Evolutionary conservation across 2,113 vertebrate genomes (phyloP), one percentile per base, ranked within the genome.

Genomic region (Ochotona princeps): DNA sequence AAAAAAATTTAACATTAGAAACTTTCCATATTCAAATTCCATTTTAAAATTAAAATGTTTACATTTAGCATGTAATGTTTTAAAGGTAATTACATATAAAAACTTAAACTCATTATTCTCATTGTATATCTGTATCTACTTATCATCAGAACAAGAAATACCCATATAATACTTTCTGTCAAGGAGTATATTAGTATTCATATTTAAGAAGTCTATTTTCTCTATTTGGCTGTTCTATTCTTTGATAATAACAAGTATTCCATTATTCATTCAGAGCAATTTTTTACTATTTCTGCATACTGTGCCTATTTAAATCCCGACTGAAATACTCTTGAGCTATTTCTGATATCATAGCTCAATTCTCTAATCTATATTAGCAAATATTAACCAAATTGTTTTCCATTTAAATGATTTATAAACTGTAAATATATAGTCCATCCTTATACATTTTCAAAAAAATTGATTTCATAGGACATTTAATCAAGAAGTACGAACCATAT

Each of bases 211-310:
- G 0, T 83, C 3, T 73, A 5, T 60, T 93, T 94, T 89, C 28
- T 84, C n/a, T 88, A 80, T 83, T 61, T 95, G 83, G 78, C 65
- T 51, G 7, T 57, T 38, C 51, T 70, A 28, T 80, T 93, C 3
- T 97, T 96, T 94, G 28, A n/a, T 80, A 30, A 82, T 70, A 82
- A 76, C 93, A 97, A 96, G 7, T 80, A 95, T 90, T 63, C 28
- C 54, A 12, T 9, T 90, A 91, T 96, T 97, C 89, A 93, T 30
- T 96, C 30, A 94, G 66, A 97, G 96, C 87, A 63, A 96, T 97
- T 96, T 91, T n/a, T 60, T 93, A 44, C 32, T 57, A 49, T 91
- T 38, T 96, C 57, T 35, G 13, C 65, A 72, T 75, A 89, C 32
- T 97, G 38, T 91, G 93, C n/a, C 83, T 92, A 79, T 61, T 87